A percentile compares a stretch with the other conserved stretches of the same genome.
Conservation (phyloP, 2,113 vertebrate species). For the Passer domesticus region DNA sequence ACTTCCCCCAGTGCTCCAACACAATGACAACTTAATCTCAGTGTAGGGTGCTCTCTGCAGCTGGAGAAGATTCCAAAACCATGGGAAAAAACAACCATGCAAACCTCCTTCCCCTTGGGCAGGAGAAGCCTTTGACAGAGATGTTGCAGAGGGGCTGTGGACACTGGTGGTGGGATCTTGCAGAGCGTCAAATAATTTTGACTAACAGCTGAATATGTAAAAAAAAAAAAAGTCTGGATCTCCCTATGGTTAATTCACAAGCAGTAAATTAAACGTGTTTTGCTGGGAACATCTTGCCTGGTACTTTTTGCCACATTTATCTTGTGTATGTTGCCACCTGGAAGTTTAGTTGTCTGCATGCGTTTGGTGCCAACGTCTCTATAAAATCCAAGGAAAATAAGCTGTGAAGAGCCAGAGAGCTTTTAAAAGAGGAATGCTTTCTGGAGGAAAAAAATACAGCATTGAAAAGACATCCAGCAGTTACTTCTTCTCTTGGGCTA, state of each 20-base stretch:
- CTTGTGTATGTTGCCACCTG: background rate
- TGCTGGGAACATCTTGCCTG: background rate
- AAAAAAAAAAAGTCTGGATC: background rate
- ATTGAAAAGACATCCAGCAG: background rate
- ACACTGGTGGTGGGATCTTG: accelerated
- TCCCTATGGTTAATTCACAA: background rate
- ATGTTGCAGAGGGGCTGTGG: background rate
- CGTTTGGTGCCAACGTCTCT: background rate
- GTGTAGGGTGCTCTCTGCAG: accelerated
- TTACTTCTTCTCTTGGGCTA: background rate
- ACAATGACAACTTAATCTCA: background rate
- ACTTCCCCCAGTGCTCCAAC: background rate
- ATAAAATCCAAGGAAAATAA: background rate
- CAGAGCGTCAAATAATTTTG: background rate
- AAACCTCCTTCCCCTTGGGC: background rate
- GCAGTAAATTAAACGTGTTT: background rate
- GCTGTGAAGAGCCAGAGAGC: background rate
- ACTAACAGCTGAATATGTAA: background rate
- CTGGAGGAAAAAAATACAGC: background rate
- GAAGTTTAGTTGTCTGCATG: background rate
- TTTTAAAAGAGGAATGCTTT: slow-evolving; percentile 4
- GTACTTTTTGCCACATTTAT: background rate
- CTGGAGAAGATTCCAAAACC: background rate
- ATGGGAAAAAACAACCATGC: accelerated
- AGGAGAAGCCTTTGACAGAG: background rate